Conservation (phyloP, 2,888 invertebrate species). For the Rutpela maculata region DNA sequence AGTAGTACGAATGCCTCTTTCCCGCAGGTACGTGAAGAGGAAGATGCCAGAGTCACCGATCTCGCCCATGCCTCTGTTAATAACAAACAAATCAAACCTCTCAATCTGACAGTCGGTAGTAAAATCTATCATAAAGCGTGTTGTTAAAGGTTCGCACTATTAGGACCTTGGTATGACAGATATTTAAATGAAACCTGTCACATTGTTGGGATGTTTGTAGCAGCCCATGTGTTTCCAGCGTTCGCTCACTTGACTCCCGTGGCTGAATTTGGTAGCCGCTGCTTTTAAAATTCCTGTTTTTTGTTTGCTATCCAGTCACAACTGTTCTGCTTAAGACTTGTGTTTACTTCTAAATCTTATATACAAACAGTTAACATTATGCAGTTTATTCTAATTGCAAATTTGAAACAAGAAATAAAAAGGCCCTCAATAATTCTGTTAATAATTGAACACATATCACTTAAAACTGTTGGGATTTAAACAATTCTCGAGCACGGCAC, state of each 20-base stretch:
- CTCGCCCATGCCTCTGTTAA: slow-evolving; percentile 42
- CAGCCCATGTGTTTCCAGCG: slow-evolving; percentile 61
- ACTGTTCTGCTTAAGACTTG: neutral
- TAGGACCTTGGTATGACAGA: slow-evolving; percentile 57
- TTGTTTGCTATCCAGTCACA: slow-evolving; percentile 51
- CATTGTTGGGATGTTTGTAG: slow-evolving; percentile 65
- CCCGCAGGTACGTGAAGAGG: slow-evolving; percentile 63
- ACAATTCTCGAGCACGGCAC: slow-evolving; percentile 45
- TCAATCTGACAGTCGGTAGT: slow-evolving; percentile 24
- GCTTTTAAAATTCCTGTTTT: slow-evolving; percentile 63
- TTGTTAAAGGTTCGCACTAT: slow-evolving; percentile 43
- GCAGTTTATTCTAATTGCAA: neutral
- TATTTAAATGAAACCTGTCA: slow-evolving; percentile 66
- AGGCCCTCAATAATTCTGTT: neutral
- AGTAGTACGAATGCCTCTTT: slow-evolving; percentile 57
- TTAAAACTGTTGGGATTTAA: slow-evolving; percentile 33
- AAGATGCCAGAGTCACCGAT: slow-evolving; percentile 41
- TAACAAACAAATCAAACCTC: slow-evolving; percentile 41
- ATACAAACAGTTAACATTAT: slow-evolving; percentile 17
- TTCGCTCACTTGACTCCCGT: slow-evolving; percentile 49
- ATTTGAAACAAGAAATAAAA: neutral
- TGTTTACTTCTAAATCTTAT: slow-evolving; percentile 31
- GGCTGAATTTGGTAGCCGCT: slow-evolving; percentile 62
- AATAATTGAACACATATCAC: slow-evolving; percentile 12
- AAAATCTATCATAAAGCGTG: slow-evolving; percentile 19